phyloP scores from a whole-genome alignment of 1,140 invertebrate genomes.

The Drosophila obscura region DNA sequence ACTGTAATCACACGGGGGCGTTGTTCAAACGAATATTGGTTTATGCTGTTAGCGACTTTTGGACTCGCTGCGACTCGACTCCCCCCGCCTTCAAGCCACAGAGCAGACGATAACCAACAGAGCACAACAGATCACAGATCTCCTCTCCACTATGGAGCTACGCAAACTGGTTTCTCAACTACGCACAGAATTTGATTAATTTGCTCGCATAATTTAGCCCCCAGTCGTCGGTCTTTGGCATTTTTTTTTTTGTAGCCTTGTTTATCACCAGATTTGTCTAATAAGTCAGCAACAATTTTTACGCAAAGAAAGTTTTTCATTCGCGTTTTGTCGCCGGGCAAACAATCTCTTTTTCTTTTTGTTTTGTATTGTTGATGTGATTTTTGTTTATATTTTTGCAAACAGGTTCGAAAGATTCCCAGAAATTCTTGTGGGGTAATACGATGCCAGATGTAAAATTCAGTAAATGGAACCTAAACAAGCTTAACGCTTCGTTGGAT shows the following conservation, averaged over 20 bases:
- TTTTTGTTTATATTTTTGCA: slow-evolving; percentile 43
- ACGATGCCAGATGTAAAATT: slow-evolving; percentile 38
- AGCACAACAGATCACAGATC: neutral
- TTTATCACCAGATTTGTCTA: slow-evolving; percentile 55
- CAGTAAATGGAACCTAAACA: slow-evolving; percentile 45
- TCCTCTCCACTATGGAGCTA: no score
- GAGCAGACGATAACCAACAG: slow-evolving; percentile 3
- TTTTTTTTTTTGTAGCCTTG: slow-evolving; percentile 32
- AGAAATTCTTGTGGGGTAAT: slow-evolving; percentile 36
- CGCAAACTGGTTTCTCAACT: slow-evolving; percentile 69
- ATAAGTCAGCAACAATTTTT: slow-evolving; percentile 48
- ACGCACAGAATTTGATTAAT: slow-evolving; percentile 69
- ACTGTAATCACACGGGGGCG: slow-evolving; percentile 44
- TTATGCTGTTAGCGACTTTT: slow-evolving; percentile 54
- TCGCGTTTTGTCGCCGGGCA: slow-evolving; percentile 10
- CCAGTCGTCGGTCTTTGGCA: slow-evolving; percentile 4
- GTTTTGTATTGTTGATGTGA: neutral
- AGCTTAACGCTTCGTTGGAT: slow-evolving; percentile 49
- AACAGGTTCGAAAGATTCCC: slow-evolving; percentile 51
- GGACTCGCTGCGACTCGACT: slow-evolving; percentile 15
- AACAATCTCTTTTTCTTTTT: slow-evolving; percentile 28
- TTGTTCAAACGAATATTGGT: slow-evolving; percentile 54
- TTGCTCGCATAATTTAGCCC: slow-evolving; percentile 59
- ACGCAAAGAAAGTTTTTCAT: slow-evolving; percentile 64
- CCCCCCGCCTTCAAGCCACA: no score